A percentile compares a stretch with the other conserved stretches of the same genome.
These are phyloP conservation scores for Calidris pugnax DNA, from an alignment of 2,113 vertebrate genomes.

Conservation along the genomic window DNA sequence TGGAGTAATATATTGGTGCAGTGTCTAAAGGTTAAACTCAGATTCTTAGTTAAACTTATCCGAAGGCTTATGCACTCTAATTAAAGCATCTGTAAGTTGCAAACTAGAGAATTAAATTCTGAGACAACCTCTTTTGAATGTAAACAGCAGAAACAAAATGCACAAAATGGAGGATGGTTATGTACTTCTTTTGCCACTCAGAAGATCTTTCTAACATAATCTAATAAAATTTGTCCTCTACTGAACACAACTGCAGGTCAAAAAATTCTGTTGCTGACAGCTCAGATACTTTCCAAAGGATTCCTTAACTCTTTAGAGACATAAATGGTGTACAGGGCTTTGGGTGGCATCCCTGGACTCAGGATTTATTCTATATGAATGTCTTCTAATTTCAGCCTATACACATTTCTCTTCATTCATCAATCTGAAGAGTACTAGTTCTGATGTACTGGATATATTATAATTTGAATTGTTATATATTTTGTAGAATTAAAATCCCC, in stretches of 20 bases:
- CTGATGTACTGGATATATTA: neutral
- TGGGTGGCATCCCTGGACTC: neutral
- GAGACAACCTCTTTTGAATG: neutral
- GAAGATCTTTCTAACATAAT: neutral
- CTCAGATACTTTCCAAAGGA: neutral
- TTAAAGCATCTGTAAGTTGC: neutral
- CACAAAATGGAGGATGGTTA: neutral
- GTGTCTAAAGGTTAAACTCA: neutral
- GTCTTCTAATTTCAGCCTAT: neutral
- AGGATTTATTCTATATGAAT: neutral
- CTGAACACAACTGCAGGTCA: neutral
- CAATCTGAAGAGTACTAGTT: neutral
- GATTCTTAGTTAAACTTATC: neutral
- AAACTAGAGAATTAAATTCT: neutral
- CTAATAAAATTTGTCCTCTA: neutral
- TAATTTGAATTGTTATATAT: neutral
- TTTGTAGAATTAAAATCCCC: neutral
- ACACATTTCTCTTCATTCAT: neutral
- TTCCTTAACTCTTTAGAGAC: neutral
- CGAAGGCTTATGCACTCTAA: neutral
- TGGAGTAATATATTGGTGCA: neutral
- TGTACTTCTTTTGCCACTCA: neutral
- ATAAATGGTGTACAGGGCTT: neutral
- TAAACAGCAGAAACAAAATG: neutral
- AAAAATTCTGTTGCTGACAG: neutral